phyloP scores from a whole-genome alignment of 2,113 vertebrate species.

The Toxotes jaculatrix region DNA sequence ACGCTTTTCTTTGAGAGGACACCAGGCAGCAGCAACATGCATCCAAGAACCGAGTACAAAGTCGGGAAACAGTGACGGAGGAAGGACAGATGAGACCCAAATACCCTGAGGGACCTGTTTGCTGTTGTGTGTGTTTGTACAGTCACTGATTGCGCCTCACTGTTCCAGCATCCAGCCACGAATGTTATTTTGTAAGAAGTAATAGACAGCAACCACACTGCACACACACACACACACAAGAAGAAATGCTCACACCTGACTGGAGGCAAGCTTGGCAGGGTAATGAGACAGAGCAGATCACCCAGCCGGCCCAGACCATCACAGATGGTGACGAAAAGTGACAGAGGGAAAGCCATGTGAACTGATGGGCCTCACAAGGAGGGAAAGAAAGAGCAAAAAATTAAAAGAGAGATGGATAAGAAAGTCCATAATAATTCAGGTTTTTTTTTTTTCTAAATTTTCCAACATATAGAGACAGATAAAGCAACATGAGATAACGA shows the following conservation, averaged over 20 bases:
- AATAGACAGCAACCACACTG: constrained; percentile 7
- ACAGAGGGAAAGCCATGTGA: constrained; percentile 29
- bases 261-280: constrained; percentile 45
- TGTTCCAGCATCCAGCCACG: constrained; percentile 3
- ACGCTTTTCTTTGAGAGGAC: constrained; percentile 1
- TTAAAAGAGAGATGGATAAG: neutral
- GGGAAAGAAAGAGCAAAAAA: neutral
- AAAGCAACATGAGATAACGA: too few relatives aligned
- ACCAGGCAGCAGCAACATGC: constrained; percentile 9
- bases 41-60: constrained; percentile 22
- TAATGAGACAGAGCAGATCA: constrained; percentile 50
- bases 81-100: constrained; percentile 11
- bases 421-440: neutral
- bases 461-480: too few relatives aligned
- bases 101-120: constrained; percentile 29
- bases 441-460: neutral
- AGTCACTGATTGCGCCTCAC: constrained; percentile 19
- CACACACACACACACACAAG: constrained; percentile 20
- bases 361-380: constrained; percentile 25
- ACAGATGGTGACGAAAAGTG: constrained; percentile 55
- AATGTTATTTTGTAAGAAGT: constrained; percentile 4
- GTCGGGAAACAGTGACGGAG: constrained; percentile 22
- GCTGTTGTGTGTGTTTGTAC: constrained; percentile 33
- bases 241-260: constrained; percentile 42
- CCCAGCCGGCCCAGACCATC: constrained; percentile 18